Evolutionary conservation across 2,113 vertebrate species (phyloP).

Genomic region (Aix galericulata): DNA sequence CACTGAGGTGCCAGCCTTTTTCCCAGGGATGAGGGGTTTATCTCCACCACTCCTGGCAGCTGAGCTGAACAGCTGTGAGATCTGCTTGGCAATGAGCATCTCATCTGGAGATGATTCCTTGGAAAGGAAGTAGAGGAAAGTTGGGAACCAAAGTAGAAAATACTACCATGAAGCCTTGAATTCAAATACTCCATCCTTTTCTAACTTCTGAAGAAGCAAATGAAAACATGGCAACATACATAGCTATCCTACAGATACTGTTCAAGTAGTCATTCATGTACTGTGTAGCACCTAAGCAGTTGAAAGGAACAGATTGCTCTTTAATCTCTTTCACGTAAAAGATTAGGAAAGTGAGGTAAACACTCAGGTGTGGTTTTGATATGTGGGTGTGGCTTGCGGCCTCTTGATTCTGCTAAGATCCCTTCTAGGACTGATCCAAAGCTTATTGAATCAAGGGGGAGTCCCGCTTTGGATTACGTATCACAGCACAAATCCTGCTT

Average conservation of each 20-base stretch:
- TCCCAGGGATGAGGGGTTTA: background rate
- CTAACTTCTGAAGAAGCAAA: background rate
- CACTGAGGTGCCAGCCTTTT: background rate
- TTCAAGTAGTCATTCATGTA: background rate
- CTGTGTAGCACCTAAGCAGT: background rate
- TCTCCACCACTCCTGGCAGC: background rate
- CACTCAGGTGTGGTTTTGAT: background rate
- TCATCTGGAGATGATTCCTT: background rate
- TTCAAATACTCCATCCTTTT: background rate
- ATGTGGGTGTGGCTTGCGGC: background rate
- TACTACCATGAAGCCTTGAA: background rate
- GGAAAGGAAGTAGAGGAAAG: background rate
- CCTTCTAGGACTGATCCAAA: constrained; percentile 26
- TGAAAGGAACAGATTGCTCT: constrained; percentile 2
- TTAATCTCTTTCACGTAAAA: constrained; percentile 19
- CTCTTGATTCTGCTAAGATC: constrained; percentile 6
- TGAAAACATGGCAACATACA: background rate
- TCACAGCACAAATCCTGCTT: constrained; percentile 1
- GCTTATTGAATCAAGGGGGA: constrained; percentile 25
- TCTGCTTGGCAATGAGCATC: background rate
- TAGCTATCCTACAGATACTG: background rate
- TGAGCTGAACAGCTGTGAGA: background rate
- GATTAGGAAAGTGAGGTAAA: constrained; percentile 19
- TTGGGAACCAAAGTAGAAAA: background rate
- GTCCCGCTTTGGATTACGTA: background rate